Base-by-base conservation (phyloP, 2,797 vertebrate genomes). In the Danio jaintianensis region DNA sequence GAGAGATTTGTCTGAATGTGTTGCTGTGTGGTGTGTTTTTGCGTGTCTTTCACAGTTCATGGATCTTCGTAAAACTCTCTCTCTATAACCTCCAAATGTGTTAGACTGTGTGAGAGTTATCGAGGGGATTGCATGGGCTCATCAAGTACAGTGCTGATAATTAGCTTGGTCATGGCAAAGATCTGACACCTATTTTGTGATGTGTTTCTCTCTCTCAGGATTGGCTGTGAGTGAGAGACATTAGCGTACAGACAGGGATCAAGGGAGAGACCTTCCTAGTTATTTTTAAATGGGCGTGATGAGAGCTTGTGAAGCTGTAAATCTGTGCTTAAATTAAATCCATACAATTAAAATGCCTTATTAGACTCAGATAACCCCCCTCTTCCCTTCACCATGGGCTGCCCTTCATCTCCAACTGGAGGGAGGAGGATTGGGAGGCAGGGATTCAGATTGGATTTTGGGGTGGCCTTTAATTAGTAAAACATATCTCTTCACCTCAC, bases 161-260 rank as follows among this genome's bases (percentile, higher is more conserved):
- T 93, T 92, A 91, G 90, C 85, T 89, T 90, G 90, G 85, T 87
- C 89, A 90, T 90, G 91, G 90, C 86, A 81, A 81, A 85, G 85
- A 85, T 85, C 80, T 90, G 64, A 75, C 90, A 92, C 91, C 88
- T 91, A 90, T 88, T 87, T 88, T 89, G 90, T 90, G 87, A 91
- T 59, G 87, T 85, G 75, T 84, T 79, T 79, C 83, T 82, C 75
- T 75, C 63, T 56, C 75, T 86, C 74, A 66, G 76, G 86, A 70
- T 53, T 53, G 52, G 9, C 38, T 40, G 48, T 50, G 76, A 70
- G 67, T 83, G 70, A 79, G 63, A 81, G 64, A 77, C 53, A 74
- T 64, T 71, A 71, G 75, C 45, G 7, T 71, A 79, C 48, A 66
- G 61, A 69, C 62, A 18, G 11, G 58, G 75, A 87, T 82, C 71